A percentile compares a stretch with the other conserved stretches of the same genome.
These are phyloP conservation scores for Cuniculus paca DNA, from an alignment of 2,797 vertebrate species.

Conservation along the genomic window DNA sequence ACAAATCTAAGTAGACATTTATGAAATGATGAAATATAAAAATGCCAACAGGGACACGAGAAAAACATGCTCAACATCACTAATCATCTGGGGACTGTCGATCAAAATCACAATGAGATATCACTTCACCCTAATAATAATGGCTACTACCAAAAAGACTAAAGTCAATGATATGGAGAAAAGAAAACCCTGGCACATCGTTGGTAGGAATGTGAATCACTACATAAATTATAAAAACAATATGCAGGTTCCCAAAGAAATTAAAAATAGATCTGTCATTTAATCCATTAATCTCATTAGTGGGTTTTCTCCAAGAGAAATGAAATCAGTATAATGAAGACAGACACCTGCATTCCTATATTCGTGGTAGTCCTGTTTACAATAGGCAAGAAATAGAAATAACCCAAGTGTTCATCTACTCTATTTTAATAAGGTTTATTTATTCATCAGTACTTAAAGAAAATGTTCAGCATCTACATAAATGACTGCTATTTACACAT, in stretches of 20 bases:
- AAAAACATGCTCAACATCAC: background rate
- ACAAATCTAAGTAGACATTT: too few species aligned
- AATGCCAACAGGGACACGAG: background rate
- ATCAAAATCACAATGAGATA: background rate
- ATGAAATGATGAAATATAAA: background rate
- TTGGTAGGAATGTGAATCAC: background rate
- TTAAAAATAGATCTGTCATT: background rate
- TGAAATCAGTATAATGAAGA: background rate
- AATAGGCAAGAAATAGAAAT: background rate
- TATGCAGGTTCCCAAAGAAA: background rate
- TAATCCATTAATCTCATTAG: background rate
- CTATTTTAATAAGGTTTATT: background rate
- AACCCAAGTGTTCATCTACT: background rate
- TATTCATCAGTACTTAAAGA: background rate
- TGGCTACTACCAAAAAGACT: background rate
- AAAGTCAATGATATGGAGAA: background rate
- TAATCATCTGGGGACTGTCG: background rate
- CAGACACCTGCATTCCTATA: background rate
- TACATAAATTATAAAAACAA: background rate
- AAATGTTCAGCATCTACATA: background rate
- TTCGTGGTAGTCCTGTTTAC: background rate
- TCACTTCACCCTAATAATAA: background rate
- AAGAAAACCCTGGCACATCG: background rate
- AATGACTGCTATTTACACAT: background rate
- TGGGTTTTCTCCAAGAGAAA: background rate